These are phyloP conservation scores for Lepidocyrtoides sp. DNA, from an alignment of 2,888 invertebrate genomes.

Conservation along the genomic window DNA sequence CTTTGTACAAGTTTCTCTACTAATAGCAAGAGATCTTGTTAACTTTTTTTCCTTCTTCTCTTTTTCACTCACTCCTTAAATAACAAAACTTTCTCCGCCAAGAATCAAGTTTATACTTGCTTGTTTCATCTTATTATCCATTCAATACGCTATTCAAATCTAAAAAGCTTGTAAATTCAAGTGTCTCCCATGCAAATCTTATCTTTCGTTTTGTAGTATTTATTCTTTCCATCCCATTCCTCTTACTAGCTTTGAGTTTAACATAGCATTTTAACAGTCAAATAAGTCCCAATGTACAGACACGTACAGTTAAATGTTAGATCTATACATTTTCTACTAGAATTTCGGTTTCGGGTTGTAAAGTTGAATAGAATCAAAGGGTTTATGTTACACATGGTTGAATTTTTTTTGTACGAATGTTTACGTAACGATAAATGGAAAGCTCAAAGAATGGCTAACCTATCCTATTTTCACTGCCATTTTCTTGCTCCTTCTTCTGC, in stretches of 20 bases:
- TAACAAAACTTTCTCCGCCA: slow-evolving; percentile 8
- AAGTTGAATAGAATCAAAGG: not conserved
- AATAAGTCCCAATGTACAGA: too few species aligned
- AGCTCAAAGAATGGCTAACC: slow-evolving; percentile 28
- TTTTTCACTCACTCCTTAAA: not conserved
- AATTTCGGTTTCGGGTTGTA: too few species aligned
- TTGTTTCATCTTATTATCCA: slow-evolving; percentile 51
- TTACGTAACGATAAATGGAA: slow-evolving; percentile 1
- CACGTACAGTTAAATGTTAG: too few species aligned
- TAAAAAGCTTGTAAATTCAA: slow-evolving; percentile 55
- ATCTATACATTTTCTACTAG: too few species aligned
- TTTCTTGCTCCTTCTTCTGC: not conserved
- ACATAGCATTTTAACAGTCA: not conserved
- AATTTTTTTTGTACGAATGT: not conserved
- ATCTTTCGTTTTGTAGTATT: not conserved
- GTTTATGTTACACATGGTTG: not conserved
- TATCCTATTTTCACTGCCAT: slow-evolving; percentile 22
- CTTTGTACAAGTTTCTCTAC: not conserved
- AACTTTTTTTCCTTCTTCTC: slow-evolving; percentile 20
- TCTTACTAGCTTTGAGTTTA: not conserved
- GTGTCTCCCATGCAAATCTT: slow-evolving; percentile 56
- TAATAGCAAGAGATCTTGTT: not conserved
- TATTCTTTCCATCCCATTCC: not conserved
- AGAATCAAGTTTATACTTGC: not conserved
- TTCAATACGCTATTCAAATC: not conserved